Percentiles rank a stretch among this genome's conserved stretches.
Conservation (phyloP, 2,797 vertebrate genomes). For the Phataginus tricuspis region DNA sequence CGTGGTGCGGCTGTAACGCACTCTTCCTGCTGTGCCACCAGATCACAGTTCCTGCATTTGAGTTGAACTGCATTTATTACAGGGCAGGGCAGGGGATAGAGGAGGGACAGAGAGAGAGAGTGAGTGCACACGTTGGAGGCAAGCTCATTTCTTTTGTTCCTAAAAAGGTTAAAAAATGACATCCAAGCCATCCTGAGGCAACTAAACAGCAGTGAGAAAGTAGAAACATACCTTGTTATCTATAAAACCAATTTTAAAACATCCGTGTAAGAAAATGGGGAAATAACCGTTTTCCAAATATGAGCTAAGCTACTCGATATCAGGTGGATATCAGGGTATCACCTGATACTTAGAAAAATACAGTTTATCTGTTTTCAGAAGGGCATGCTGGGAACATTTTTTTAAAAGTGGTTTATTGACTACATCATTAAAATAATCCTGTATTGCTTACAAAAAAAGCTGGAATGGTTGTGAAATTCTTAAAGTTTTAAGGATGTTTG, state of each 20-base stretch:
- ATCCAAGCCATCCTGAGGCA: background rate
- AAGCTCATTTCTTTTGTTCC: background rate
- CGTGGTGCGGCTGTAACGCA: background rate
- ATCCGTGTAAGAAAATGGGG: background rate
- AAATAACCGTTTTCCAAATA: conserved; percentile 20
- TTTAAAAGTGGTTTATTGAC: conserved; percentile 46
- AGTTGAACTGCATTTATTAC: background rate
- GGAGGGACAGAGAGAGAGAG: background rate
- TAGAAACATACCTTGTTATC: background rate
- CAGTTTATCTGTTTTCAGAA: conserved; percentile 46
- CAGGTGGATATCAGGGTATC: background rate
- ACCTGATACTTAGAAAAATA: conserved; percentile 28
- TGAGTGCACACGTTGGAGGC: background rate
- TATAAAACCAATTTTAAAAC: conserved; percentile 6
- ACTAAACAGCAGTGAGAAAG: background rate
- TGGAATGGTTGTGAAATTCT: conserved; percentile 54
- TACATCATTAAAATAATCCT: conserved; percentile 40
- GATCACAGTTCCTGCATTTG: background rate
- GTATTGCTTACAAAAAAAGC: conserved; percentile 39
- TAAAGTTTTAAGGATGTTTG: conserved; percentile 58
- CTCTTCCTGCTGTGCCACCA: background rate
- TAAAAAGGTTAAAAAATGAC: background rate
- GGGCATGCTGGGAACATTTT: conserved; percentile 6
- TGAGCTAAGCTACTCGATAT: background rate
- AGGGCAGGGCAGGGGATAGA: no score